Evolutionary conservation across 2,888 invertebrate genomes (phyloP).

Genomic region (Cephus spinipes): DNA sequence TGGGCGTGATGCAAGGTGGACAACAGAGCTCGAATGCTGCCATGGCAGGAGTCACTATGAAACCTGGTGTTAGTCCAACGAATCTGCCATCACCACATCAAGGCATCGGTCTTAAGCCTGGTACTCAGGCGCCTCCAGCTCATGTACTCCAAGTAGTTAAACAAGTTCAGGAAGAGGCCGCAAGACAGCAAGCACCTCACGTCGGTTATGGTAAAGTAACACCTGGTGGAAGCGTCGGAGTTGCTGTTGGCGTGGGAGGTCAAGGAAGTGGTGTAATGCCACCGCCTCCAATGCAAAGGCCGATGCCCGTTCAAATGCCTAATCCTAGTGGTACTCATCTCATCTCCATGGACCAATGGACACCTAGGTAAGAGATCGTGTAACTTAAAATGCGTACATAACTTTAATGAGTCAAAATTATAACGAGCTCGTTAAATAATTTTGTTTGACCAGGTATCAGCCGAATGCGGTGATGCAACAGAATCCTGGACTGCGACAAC

Average conservation of each 20-base stretch:
- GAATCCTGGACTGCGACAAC: slow-evolving; percentile 61
- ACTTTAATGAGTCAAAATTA: neutral
- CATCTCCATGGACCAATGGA: slow-evolving; percentile 68
- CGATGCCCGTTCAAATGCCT: slow-evolving; percentile 68
- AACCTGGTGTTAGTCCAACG: slow-evolving; percentile 66
- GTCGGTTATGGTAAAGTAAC: slow-evolving; percentile 81
- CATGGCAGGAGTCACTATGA: slow-evolving; percentile 71
- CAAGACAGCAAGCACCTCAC: slow-evolving; percentile 87
- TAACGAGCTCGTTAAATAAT: neutral
- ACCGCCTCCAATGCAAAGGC: slow-evolving; percentile 72
- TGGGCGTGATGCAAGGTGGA: slow-evolving; percentile 62
- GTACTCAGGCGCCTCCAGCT: slow-evolving; percentile 80
- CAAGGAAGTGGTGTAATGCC: slow-evolving; percentile 69
- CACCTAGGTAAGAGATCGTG: slow-evolving; percentile 48
- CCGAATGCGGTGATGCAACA: slow-evolving; percentile 65
- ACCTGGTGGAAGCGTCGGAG: slow-evolving; percentile 66
- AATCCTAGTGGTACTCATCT: slow-evolving; percentile 65
- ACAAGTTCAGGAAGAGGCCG: slow-evolving; percentile 92
- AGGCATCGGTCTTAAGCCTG: slow-evolving; percentile 75
- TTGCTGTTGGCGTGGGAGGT: slow-evolving; percentile 66
- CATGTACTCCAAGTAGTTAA: slow-evolving; percentile 87
- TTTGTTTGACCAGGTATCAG: slow-evolving; percentile 51
- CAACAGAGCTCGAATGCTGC: slow-evolving; percentile 65
- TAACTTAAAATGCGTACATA: neutral
- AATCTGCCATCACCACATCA: slow-evolving; percentile 68